A percentile compares a stretch with the other conserved stretches of the same genome.
Conservation (phyloP, 1,140 invertebrate species). For the Microplitis mediator region DNA sequence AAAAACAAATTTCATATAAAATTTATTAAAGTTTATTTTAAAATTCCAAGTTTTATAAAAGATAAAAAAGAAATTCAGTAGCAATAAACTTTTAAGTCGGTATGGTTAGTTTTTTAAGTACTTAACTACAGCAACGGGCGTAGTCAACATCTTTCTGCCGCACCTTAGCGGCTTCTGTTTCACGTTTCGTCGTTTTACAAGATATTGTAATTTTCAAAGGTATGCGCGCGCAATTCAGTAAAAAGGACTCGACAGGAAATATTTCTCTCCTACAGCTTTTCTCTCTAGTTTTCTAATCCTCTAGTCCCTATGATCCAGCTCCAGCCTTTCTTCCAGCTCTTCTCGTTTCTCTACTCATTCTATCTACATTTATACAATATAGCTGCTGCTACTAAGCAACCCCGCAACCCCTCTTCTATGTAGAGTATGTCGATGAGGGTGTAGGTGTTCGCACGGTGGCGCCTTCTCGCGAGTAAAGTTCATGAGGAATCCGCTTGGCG, state of each 20-base stretch:
- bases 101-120: neutral
- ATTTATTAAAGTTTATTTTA: no score
- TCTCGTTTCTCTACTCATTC: neutral
- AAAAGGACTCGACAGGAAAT: neutral
- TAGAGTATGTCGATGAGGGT: neutral
- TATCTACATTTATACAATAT: neutral
- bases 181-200: conserved; percentile 8
- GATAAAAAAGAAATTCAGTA: no score
- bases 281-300: neutral
- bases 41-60: no score
- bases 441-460: conserved; percentile 42
- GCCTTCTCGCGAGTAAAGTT: conserved; percentile 36
- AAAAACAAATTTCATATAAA: no score
- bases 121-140: neutral
- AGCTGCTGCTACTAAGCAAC: neutral
- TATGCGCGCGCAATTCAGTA: neutral
- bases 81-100: no score
- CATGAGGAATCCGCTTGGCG: conserved; percentile 1
- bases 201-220: neutral
- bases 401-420: conserved; percentile 1
- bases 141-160: conserved; percentile 30
- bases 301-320: no score
- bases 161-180: conserved; percentile 34
- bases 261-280: neutral
- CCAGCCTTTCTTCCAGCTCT: no score